A percentile compares a stretch with the other conserved stretches of the same genome.
phyloP scores from a whole-genome alignment of 1,140 invertebrate species.

The Camponotus vicinus region DNA sequence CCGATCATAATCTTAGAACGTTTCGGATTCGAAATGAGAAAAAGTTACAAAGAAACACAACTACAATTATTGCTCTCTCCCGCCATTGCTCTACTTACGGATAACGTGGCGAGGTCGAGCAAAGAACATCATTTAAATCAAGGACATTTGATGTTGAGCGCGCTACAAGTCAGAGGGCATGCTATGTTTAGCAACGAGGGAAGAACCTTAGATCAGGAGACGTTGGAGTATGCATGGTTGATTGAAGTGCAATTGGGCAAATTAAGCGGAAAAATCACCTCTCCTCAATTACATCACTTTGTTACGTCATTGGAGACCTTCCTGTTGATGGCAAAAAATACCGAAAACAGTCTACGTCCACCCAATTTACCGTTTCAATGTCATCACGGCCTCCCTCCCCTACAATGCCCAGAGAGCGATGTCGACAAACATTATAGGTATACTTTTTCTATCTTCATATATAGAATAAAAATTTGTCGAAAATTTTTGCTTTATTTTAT shows the following conservation, averaged over 20 bases:
- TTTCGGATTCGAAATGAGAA: conserved; percentile 98
- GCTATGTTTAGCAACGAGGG: conserved; percentile 98
- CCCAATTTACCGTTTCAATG: conserved; percentile 92
- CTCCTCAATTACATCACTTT: conserved; percentile 94
- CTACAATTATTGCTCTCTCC: conserved; percentile 97
- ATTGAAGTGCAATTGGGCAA: conserved; percentile 94
- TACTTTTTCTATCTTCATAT: neutral
- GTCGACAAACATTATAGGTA: conserved; percentile 89
- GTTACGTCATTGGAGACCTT: conserved; percentile 96
- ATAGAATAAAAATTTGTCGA: neutral
- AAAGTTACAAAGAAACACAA: conserved; percentile 95
- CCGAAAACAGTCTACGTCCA: conserved; percentile 94
- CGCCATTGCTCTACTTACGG: conserved; percentile 92
- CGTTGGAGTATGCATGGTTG: conserved; percentile 98
- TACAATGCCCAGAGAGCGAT: conserved; percentile 91
- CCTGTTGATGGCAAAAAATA: conserved; percentile 93
- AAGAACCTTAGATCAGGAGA: conserved; percentile 95
- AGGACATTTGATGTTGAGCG: conserved; percentile 96
- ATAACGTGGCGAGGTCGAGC: conserved; percentile 89
- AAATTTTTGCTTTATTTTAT: neutral
- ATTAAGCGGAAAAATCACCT: conserved; percentile 92
- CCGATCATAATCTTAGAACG: conserved; percentile 96
- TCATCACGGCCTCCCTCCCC: conserved; percentile 94
- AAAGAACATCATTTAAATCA: conserved; percentile 93
- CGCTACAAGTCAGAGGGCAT: conserved; percentile 96